Conservation (phyloP, 1,140 invertebrate species). For the Anastrepha ludens region DNA sequence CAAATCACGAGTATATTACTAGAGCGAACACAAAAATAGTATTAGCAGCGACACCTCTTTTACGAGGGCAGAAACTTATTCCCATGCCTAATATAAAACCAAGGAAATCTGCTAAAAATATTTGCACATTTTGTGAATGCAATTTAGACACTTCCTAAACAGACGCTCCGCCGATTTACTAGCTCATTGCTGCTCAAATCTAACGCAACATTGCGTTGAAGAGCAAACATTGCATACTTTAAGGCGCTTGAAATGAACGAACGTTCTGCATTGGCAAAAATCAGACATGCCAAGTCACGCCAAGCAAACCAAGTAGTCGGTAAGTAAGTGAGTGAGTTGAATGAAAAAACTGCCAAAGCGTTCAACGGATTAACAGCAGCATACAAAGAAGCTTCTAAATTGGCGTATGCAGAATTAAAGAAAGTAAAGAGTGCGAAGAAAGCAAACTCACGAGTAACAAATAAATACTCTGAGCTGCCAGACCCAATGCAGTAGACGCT, state of each 20-base stretch:
- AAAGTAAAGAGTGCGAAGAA: conserved; percentile 15
- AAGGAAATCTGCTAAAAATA: conserved; percentile 26
- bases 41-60: too few relatives aligned
- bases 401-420: conserved; percentile 31
- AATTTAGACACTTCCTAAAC: conserved; percentile 17
- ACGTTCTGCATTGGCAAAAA: background rate
- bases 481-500: background rate
- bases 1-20: too few relatives aligned
- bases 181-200: background rate
- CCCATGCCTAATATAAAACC: background rate
- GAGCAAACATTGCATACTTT: conserved; percentile 20
- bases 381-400: conserved; percentile 46
- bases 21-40: too few relatives aligned
- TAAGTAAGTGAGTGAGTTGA: background rate
- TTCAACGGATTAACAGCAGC: conserved; percentile 33
- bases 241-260: conserved; percentile 29
- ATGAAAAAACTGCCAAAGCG: background rate
- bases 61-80: too few relatives aligned
- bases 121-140: conserved; percentile 33
- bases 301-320: background rate
- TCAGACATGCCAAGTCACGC: background rate
- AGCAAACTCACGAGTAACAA: background rate
- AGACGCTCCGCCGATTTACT: background rate
- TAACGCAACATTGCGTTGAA: background rate
- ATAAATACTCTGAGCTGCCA: conserved; percentile 23